phyloP scores from a whole-genome alignment of 2,113 vertebrate genomes.

The Excalfactoria chinensis region DNA sequence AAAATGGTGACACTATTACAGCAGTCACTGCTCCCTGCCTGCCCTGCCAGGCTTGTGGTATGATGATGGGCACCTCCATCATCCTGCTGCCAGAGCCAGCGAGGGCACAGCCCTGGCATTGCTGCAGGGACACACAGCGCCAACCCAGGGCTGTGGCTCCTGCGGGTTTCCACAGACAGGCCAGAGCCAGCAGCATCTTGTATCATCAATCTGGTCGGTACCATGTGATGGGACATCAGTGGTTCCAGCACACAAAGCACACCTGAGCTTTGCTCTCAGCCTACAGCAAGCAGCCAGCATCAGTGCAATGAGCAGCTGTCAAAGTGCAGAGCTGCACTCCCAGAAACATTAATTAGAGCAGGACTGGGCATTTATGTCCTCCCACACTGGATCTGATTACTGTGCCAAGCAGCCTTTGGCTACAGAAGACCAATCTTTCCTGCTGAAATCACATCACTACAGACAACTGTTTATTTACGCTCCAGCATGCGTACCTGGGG shows the following conservation, averaged over 20 bases:
- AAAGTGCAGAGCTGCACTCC: neutral
- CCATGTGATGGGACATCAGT: neutral
- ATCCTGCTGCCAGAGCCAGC: neutral
- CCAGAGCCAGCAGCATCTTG: neutral
- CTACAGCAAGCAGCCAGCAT: fast-evolving
- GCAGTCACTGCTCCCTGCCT: neutral
- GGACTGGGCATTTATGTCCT: neutral
- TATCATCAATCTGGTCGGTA: neutral
- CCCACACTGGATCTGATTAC: neutral
- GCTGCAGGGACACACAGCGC: neutral
- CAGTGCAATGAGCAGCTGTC: fast-evolving
- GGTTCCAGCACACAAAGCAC: neutral
- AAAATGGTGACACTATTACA: neutral
- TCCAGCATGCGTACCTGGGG: neutral
- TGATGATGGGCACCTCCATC: neutral
- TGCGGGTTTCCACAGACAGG: fast-evolving
- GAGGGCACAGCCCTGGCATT: neutral
- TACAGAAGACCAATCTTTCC: neutral
- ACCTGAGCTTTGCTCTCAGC: neutral
- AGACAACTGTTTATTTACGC: neutral
- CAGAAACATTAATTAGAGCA: neutral
- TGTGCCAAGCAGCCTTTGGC: neutral
- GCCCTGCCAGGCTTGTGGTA: neutral
- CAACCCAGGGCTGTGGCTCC: fast-evolving
- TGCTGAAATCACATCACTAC: neutral